phyloP scores from a whole-genome alignment of 2,888 invertebrate genomes.

The Oligia fasciuncula region DNA sequence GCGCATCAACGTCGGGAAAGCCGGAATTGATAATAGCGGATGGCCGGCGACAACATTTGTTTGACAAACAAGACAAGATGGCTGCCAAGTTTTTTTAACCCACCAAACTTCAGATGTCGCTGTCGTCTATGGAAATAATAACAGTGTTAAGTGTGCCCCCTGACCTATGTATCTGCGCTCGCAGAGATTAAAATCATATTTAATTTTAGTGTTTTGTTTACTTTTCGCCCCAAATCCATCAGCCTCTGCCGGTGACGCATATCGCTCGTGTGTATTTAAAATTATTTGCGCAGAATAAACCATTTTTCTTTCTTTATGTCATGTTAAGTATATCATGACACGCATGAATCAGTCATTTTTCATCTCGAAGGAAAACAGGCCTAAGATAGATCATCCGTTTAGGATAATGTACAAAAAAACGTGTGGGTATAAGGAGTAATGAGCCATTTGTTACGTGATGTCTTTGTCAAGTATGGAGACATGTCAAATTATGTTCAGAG shows the following conservation, averaged over 20 bases:
- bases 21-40: too few species aligned
- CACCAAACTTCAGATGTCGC: too few species aligned
- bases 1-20: too few species aligned
- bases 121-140: too few species aligned
- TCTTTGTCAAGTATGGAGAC: neutral
- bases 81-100: too few species aligned
- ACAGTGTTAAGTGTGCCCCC: too few species aligned
- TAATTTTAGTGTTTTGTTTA: too few species aligned
- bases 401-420: constrained; percentile 17
- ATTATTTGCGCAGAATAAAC: neutral
- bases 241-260: neutral
- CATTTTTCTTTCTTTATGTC: neutral
- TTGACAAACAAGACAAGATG: too few species aligned
- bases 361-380: neutral
- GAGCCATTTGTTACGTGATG: constrained; percentile 17
- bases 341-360: neutral
- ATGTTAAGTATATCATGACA: neutral
- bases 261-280: neutral
- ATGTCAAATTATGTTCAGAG: constrained; percentile 12
- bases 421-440: neutral
- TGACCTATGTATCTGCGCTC: too few species aligned
- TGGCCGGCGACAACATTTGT: too few species aligned
- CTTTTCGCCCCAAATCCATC: too few species aligned
- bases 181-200: too few species aligned
- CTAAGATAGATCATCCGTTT: constrained; percentile 30